Conservation (phyloP, 2,888 invertebrate species). For the Thera obeliscata region DNA sequence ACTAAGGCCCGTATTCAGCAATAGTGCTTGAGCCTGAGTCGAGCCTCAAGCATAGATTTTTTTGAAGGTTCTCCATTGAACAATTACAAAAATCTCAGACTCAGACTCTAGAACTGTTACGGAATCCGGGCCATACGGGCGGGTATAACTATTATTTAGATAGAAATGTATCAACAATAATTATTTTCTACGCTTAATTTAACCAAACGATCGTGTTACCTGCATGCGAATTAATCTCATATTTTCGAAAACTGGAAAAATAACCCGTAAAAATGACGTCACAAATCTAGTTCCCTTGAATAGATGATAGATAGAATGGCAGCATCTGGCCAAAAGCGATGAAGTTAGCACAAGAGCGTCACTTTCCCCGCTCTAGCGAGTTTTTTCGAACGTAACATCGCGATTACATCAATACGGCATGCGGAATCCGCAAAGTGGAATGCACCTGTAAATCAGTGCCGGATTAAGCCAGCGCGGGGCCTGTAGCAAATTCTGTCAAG, state of each 20-base stretch:
- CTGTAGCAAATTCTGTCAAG: too few relatives aligned
- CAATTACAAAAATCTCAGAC: too few relatives aligned
- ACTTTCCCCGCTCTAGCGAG: constrained; percentile 81
- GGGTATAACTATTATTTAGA: too few relatives aligned
- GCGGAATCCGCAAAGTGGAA: constrained; percentile 67
- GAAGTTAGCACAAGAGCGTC: constrained; percentile 53
- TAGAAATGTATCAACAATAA: too few relatives aligned
- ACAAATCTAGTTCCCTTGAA: neutral
- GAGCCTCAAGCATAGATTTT: too few relatives aligned
- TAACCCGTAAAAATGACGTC: neutral
- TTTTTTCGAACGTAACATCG: constrained; percentile 80
- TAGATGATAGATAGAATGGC: constrained; percentile 6
- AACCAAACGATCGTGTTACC: neutral
- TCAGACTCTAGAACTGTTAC: too few relatives aligned
- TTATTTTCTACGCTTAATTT: too few relatives aligned
- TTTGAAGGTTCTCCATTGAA: too few relatives aligned
- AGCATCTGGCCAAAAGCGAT: constrained; percentile 15
- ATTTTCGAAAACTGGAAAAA: neutral
- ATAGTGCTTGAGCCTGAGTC: too few relatives aligned
- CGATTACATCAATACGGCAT: constrained; percentile 81
- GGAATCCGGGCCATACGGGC: too few relatives aligned
- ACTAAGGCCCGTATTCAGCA: too few relatives aligned
- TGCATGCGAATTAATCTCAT: neutral
- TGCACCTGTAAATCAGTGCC: constrained; percentile 55
- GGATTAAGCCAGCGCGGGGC: too few relatives aligned